These are phyloP conservation scores for Sylvilagus floridanus DNA, from an alignment of 2,797 vertebrate genomes.

Conservation along the genomic window DNA sequence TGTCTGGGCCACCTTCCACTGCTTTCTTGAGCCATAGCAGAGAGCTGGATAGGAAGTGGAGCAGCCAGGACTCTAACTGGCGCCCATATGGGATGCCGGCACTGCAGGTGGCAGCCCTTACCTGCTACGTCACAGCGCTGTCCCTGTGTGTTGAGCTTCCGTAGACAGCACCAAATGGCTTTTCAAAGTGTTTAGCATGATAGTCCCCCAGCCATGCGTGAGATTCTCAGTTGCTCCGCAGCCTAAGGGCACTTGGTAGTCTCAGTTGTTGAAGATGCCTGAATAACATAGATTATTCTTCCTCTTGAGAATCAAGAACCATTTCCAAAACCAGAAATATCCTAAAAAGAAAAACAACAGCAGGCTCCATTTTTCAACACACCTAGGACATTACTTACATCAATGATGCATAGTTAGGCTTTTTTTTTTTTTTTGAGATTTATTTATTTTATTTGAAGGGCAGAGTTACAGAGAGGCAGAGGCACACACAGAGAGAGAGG, in stretches of 20 bases:
- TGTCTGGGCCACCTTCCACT: no score
- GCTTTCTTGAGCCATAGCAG: no score
- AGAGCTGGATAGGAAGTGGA: no score
- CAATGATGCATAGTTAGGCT: neutral
- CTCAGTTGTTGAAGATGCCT: neutral
- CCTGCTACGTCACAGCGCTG: no score
- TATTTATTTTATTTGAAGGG: no score
- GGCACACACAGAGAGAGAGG: neutral
- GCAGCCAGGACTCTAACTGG: no score
- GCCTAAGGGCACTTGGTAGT: neutral
- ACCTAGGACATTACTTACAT: neutral
- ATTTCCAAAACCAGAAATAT: slow-evolving; percentile 49
- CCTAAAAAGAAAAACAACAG: slow-evolving; percentile 17
- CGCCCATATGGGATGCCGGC: no score
- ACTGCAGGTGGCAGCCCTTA: no score
- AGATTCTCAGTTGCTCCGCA: neutral
- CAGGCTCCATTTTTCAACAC: neutral
- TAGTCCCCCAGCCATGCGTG: neutral
- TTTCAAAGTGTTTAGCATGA: neutral
- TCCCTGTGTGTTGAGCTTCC: neutral
- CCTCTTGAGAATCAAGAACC: slow-evolving; percentile 20
- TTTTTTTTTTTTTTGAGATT: neutral
- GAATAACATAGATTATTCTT: slow-evolving; percentile 46
- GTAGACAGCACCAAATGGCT: neutral
- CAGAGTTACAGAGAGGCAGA: neutral